Evolutionary conservation across 2,113 vertebrate species (phyloP), one percentile per base, ranked within the genome.

Genomic region (Pundamilia nyererei): DNA sequence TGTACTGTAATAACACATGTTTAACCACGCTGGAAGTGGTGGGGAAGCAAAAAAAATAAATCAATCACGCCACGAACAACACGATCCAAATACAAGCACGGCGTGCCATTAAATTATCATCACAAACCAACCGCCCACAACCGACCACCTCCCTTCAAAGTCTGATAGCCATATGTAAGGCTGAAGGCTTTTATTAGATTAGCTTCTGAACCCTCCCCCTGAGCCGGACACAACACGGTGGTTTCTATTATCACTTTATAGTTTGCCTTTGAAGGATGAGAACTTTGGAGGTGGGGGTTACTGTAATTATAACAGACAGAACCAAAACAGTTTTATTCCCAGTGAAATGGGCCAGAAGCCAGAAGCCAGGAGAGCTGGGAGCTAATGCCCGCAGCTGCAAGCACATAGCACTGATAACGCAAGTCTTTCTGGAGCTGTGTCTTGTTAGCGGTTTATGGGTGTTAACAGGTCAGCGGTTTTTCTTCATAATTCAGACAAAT

Each of bases 121-220:
- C 35, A 65, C 65, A 82, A 91, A 26, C 17, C 84, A 55, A 83
- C 75, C 87, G 54, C 82, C 80, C 81, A 82, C 87, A 81, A 82
- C 10, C 26, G 15, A 51, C 83, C 79, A 40, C 24, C 24, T 81
- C 21, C 17, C 80, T 54, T 51, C 19, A 58, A 33, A 86, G 35
- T 65, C 80, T 83, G 35, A 87, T 5, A 84, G 89, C 80, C 85
- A 91, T 7, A 70, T 26, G 88, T 15, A 17, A 21, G 19, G 51
- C 84, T 92, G 51, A 49, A 72, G 77, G 54, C 62, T 70, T 79
- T 89, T 86, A 95, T 94, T 92, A 92, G 89, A 93, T 94, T 89
- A 91, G 92, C 58, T 85, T 93, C 87, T 86, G 81, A 93, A 90
- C 90, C 87, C 83, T 38, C 82, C 83, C 82, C 85, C 54, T 15